Base-by-base conservation (phyloP, 2,888 invertebrate species). In the Mythimna pallens region DNA sequence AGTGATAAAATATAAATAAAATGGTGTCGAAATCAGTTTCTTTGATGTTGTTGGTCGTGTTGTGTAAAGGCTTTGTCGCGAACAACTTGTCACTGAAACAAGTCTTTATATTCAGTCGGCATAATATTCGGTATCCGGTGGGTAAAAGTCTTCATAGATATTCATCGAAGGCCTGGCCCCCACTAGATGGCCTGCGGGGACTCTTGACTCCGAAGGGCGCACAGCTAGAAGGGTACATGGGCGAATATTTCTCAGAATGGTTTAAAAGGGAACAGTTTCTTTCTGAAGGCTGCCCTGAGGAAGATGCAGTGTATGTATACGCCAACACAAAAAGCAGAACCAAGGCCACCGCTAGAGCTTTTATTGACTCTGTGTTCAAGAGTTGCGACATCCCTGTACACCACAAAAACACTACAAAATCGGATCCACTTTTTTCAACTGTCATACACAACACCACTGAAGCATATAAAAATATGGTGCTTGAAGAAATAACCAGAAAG, bases 201-300 rank as follows among this genome's bases (percentile, higher is more conserved):
- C 0, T 50, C 5, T 64, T 85, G 52, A 85, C 85, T 7, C 58
- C 50, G 8, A 80, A 64, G 62, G 85, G 85, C 50, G 69, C 68
- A 14, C 43, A 34, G 30, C 0, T 77, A 10, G 85, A 85, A 71
- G 72, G 80, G 12, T 74, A 76, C 34, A 80, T 85, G 76, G 85
- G 83, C 0, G 76, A 78, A 73, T 85, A 83, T 58, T 82, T 85
- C 50, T 40, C 64, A 36, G 36, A 82, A 34, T 85, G 83, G 85
- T 82, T 85, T 2, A 63, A 76, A 55, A 65, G 63, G 6, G 74
- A 80, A 68, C 17, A 70, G 5, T 71, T 85, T 57, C 40, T 85
- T 7, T 4, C 20, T 14, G 65, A 75, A 65, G 69, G 59, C 0
- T 85, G 85, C 43, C 83, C 85, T 1, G 34, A 36, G 52, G 68